Conservation (phyloP, 2,797 vertebrate genomes). For the Lepilemur septentrionalis region DNA sequence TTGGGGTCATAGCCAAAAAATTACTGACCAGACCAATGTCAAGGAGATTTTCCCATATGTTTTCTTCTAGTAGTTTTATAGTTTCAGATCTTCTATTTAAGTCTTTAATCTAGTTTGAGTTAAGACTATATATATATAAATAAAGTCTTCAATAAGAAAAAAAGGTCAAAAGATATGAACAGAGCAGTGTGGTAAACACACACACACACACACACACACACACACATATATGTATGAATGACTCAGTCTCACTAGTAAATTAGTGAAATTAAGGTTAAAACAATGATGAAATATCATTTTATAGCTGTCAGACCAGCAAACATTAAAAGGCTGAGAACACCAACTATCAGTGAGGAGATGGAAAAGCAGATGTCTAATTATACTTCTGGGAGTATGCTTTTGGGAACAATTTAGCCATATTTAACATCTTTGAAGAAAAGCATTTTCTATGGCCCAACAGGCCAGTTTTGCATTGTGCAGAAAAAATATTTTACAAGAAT, state of each 20-base stretch:
- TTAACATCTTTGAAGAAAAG: not conserved
- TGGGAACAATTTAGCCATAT: not conserved
- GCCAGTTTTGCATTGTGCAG: not conserved
- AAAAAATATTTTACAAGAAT: conserved; percentile 2
- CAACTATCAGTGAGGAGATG: not conserved
- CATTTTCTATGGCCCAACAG: not conserved
- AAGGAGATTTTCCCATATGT: not conserved
- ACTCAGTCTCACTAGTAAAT: not conserved
- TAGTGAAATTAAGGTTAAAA: conserved; percentile 20
- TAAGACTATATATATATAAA: not conserved
- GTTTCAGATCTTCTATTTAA: not conserved
- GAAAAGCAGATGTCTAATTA: not conserved
- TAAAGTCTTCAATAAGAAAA: conserved; percentile 13
- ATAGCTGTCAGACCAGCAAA: not conserved
- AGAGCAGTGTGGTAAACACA: not conserved
- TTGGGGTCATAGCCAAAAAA: too few relatives aligned
- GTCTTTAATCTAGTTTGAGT: not conserved
- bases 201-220: not conserved
- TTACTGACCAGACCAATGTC: not conserved
- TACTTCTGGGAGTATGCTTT: not conserved
- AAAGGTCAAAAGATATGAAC: not conserved
- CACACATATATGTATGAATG: not conserved
- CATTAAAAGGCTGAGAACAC: not conserved
- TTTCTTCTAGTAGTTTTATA: not conserved
- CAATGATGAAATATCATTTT: not conserved